Conservation (phyloP, 2,888 invertebrate genomes). For the Piscicola geometra region DNA sequence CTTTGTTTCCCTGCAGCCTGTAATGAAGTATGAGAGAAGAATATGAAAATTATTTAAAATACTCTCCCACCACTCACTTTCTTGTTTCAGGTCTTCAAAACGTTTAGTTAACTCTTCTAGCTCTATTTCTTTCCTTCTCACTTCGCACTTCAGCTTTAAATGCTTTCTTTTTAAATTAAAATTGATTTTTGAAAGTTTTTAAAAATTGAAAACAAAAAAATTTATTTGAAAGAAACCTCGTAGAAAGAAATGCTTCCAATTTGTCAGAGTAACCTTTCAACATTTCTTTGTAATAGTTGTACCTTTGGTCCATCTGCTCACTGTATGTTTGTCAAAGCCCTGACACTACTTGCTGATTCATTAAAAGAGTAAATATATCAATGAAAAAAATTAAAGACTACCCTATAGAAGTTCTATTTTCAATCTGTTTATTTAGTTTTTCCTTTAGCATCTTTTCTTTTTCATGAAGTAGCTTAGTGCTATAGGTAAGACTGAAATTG, state of each 20-base stretch:
- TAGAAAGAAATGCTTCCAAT: neutral
- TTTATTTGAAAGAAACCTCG: neutral
- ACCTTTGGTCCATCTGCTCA: neutral
- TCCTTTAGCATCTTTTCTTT: neutral
- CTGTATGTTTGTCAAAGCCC: neutral
- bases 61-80: neutral
- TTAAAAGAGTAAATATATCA: neutral
- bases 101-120: neutral
- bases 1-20: too few relatives aligned
- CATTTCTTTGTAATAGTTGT: constrained; percentile 1
- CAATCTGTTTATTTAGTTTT: neutral
- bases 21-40: too few relatives aligned
- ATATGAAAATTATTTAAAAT: too few relatives aligned
- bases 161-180: neutral
- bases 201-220: neutral
- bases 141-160: neutral
- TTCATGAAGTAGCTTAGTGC: neutral
- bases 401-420: neutral
- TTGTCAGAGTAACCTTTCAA: neutral
- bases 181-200: neutral
- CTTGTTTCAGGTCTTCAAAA: neutral
- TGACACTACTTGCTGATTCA: too few relatives aligned
- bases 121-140: neutral
- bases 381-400: neutral
- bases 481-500: neutral